Base-by-base conservation (phyloP, 2,797 vertebrate species). In the Carcharodon carcharias region DNA sequence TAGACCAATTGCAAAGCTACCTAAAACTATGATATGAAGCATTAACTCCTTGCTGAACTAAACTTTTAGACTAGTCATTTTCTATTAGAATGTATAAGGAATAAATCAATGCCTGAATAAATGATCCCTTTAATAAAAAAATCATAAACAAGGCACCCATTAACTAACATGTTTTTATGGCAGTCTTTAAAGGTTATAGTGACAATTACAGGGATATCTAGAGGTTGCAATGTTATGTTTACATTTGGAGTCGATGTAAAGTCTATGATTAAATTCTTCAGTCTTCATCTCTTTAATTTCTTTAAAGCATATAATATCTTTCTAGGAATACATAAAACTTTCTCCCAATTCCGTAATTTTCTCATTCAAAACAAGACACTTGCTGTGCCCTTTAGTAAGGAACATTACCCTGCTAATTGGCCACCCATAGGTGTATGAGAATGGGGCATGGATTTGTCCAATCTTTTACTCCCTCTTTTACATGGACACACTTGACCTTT, bases 41-140 rank as follows among this genome's bases (percentile, higher is more conserved):
- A 40, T 65, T 92, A 92, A 65, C 61, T 21, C n/a, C n/a, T 65
- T n/a, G 65, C 91, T 91, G 88, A 91, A 91, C 31, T 91, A 31
- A 63, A 6, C 63, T 61, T 61, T 61, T 61, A 91, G 35, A 40
- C n/a, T 3, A 26, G 58, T 65, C n/a, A 21, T 65, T 93, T 93
- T 65, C n/a, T 61, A 89, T 58, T 58, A 35, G 88, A 89, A 58
- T 65, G 63, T 65, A 65, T 93, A 18, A 65, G 61, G 18, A 65
- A 93, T 65, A 65, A 93, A 65, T 65, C 61, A 93, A 40, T 65
- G 61, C 26, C 61, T 40, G 18, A 93, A 61, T 93, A 93, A 65
- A 40, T 65, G 18, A 26, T 45, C 88, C 12, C 28, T 61, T 89
- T 31, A 61, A 89, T 61, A 87, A 28, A 56, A 56, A 26, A 35